Base-by-base conservation (phyloP, 2,113 vertebrate species). In the Microcebus ravelobensis region DNA sequence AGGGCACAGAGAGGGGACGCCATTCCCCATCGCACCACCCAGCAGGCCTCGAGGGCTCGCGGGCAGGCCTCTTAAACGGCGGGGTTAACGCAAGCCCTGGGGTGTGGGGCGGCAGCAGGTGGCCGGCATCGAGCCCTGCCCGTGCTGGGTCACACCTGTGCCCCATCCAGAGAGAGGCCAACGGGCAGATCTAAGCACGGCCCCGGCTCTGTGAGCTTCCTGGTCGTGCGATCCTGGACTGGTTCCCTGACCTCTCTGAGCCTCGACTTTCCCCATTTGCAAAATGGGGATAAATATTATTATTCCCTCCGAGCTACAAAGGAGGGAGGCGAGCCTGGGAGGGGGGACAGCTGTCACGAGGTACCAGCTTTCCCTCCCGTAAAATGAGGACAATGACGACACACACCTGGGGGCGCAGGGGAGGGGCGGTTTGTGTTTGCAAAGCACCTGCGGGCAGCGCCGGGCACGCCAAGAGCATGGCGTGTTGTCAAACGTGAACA, bases 381-480 rank as follows among this genome's bases (percentile, higher is more conserved):
- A 57, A 80, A 71, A 8, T 2, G 2, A 5, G 39, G 14, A 39
- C 52, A 14, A 50, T 6, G 34, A 71, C 17, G 36, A 15, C 1
- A 25, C 9, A n/a, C 2, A 34, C 52, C 70, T 42, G 23, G 13
- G 11, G 39, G 2, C 68, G 36, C 10, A 21, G 15, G 65, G 1
- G 36, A 45, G 45, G 45, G 45, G 45, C 45, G 20, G 20, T 39
- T n/a, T 39, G n/a, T 39, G 39, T 39, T 59, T 20, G 50, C 76
- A 20, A 20, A 91, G 79, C 15, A 0, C 36, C 31, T 50, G 4
- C 31, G 17, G 34, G 15, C 2, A 25, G 52, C 0, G 11, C 39
- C 9, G 12, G 29, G 55, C 57, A 10, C 0, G 0, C 2, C 25
- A 39, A 15, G 20, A 7, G 10, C 11, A 6, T 36, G 0, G 17